Conservation (phyloP, 2,888 invertebrate species). For the Platycheirus rosarum region DNA sequence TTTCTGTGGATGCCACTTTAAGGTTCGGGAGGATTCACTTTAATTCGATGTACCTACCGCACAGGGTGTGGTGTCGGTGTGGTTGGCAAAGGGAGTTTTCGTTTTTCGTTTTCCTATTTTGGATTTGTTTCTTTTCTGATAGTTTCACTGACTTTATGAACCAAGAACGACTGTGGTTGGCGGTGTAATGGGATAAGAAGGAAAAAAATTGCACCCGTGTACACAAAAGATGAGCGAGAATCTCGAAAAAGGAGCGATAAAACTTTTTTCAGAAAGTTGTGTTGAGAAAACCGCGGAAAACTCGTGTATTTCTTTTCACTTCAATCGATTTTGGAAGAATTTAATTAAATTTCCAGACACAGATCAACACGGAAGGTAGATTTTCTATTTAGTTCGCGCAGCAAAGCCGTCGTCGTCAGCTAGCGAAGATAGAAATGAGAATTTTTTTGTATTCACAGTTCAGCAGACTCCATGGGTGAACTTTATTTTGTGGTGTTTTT, state of each 20-base stretch:
- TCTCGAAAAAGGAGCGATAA: slow-evolving; percentile 10
- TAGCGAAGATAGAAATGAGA: slow-evolving; percentile 71
- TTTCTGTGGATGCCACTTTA: slow-evolving; percentile 24
- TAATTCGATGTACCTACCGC: slow-evolving; percentile 46
- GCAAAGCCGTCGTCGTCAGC: slow-evolving; percentile 62
- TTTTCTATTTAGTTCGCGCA: slow-evolving; percentile 32
- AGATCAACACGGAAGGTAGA: slow-evolving; percentile 39
- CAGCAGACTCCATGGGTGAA: slow-evolving; percentile 59
- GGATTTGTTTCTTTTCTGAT: slow-evolving; percentile 11
- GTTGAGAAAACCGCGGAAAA: slow-evolving; percentile 45
- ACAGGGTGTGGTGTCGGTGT: slow-evolving; percentile 66
- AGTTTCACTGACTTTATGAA: slow-evolving; percentile 13
- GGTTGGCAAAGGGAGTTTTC: not conserved
- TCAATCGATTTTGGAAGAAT: slow-evolving; percentile 50
- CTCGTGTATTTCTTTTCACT: slow-evolving; percentile 22
- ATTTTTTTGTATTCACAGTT: slow-evolving; percentile 46
- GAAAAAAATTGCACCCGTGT: slow-evolving; percentile 43
- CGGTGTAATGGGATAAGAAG: not conserved
- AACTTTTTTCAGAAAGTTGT: slow-evolving; percentile 33
- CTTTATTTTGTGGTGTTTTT: slow-evolving; percentile 43
- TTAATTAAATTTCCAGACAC: slow-evolving; percentile 12
- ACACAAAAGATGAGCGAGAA: slow-evolving; percentile 46
- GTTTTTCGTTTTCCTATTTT: slow-evolving; percentile 8
- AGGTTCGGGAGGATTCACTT: slow-evolving; percentile 43
- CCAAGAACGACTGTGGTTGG: not conserved